Percentiles rank a stretch among this genome's conserved stretches.
Conservation (phyloP, 2,797 vertebrate species). For the Trachops cirrhosus region DNA sequence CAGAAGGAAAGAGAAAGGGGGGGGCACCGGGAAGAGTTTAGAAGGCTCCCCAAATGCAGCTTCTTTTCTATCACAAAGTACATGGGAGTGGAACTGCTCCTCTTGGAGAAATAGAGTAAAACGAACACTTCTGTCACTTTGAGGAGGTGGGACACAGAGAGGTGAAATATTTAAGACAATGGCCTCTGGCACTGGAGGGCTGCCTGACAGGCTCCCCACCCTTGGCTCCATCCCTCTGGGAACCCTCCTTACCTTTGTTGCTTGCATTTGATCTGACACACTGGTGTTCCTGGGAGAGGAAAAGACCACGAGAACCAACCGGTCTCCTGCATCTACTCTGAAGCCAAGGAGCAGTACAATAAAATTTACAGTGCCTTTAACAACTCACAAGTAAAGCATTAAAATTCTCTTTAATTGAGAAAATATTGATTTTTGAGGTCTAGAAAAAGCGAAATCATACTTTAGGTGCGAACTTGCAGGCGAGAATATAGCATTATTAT, state of each 20-base stretch:
- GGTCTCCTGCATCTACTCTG: constrained; percentile 60
- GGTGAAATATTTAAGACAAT: constrained; percentile 57
- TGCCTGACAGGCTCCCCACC: constrained; percentile 26
- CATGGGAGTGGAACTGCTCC: not conserved
- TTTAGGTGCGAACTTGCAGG: constrained; percentile 81
- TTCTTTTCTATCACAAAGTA: not conserved
- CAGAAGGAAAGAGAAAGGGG: not conserved
- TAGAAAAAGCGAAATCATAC: constrained; percentile 77
- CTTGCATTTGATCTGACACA: constrained; percentile 72
- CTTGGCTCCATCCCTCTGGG: not conserved
- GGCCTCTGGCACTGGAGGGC: constrained; percentile 38
- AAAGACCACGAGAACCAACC: constrained; percentile 66
- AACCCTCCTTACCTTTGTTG: constrained; percentile 62
- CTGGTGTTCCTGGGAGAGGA: constrained; percentile 63
- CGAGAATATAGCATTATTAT: constrained; percentile 34
- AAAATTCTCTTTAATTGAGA: constrained; percentile 84
- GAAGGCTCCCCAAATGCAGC: not conserved
- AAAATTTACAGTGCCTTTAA: constrained; percentile 83
- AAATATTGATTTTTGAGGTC: constrained; percentile 84
- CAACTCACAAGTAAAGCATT: constrained; percentile 81
- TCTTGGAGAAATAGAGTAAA: not conserved
- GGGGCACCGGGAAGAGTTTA: not conserved
- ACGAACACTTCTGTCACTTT: constrained; percentile 28
- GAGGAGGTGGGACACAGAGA: not conserved
- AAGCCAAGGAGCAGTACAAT: constrained; percentile 72